Percentiles rank a stretch among this genome's conserved stretches.
Conservation (phyloP, 2,113 vertebrate genomes). For the Mormyrus lacerda region DNA sequence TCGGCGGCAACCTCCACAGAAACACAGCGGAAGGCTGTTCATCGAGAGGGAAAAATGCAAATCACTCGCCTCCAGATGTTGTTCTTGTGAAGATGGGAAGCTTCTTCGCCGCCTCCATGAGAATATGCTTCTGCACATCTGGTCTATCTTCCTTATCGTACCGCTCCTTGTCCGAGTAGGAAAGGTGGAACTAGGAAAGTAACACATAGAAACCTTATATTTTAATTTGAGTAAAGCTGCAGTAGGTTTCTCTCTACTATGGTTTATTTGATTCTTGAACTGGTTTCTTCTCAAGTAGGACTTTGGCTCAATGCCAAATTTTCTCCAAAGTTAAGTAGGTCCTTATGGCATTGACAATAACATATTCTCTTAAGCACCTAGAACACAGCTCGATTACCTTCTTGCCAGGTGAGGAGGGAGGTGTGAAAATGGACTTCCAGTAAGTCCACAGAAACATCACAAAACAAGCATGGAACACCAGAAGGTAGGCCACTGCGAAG, state of each 20-base stretch:
- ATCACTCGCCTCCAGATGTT: constrained; percentile 73
- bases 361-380: neutral
- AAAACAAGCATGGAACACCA: constrained; percentile 87
- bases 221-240: neutral
- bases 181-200: constrained; percentile 78
- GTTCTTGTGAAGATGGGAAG: constrained; percentile 84
- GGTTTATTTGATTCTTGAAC: neutral
- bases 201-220: neutral
- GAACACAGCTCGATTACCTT: constrained; percentile 66
- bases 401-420: constrained; percentile 78
- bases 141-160: constrained; percentile 88
- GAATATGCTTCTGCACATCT: constrained; percentile 87
- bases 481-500: constrained; percentile 77
- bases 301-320: neutral
- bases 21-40: neutral
- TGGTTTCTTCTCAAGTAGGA: neutral
- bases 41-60: neutral
- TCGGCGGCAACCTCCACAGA: neutral
- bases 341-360: neutral
- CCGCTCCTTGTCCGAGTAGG: constrained; percentile 83
- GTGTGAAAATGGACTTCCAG: constrained; percentile 94
- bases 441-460: constrained; percentile 95
- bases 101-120: constrained; percentile 79
- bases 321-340: neutral
- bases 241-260: neutral